Percentiles rank a stretch among this genome's conserved stretches.
Evolutionary conservation across 2,888 invertebrate species (phyloP).

Genomic region (Emmelina monodactyla): DNA sequence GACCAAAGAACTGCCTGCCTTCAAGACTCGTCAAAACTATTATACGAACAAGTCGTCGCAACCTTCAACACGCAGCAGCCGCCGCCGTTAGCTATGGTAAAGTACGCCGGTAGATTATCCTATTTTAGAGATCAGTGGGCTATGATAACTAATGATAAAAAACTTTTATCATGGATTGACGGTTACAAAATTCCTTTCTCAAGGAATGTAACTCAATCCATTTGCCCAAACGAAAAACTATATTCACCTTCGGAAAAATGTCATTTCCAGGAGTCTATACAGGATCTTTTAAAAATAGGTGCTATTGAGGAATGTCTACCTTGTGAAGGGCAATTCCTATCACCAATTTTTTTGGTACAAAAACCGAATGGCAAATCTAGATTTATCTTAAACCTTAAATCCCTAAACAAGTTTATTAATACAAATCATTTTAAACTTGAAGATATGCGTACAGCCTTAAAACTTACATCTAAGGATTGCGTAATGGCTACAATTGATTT

Average conservation of each 20-base stretch:
- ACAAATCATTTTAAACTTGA: slow-evolving; percentile 4
- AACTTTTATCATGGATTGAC: slow-evolving; percentile 1
- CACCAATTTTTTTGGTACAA: slow-evolving; percentile 1
- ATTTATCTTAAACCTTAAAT: slow-evolving; percentile 4
- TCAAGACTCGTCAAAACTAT: too few species aligned
- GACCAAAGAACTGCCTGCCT: too few species aligned
- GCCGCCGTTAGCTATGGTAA: too few species aligned
- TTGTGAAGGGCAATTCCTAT: slow-evolving; percentile 1
- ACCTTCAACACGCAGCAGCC: too few species aligned
- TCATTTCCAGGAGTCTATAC: too few species aligned
- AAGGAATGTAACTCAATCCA: background rate
- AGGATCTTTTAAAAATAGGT: too few species aligned
- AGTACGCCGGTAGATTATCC: slow-evolving; percentile 1
- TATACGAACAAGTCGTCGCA: too few species aligned
- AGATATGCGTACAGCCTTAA: too few species aligned
- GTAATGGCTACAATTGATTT: slow-evolving; percentile 2
- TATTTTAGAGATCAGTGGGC: background rate
- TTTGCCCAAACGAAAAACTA: too few species aligned
- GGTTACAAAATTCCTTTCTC: slow-evolving; percentile 1
- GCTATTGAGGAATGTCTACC: slow-evolving; percentile 1
- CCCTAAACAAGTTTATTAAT: slow-evolving; percentile 2
- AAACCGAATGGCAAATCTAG: slow-evolving; percentile 1
- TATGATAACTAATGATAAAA: background rate
- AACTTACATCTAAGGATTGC: too few species aligned
- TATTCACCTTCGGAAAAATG: too few species aligned